Evolutionary conservation across 2,113 vertebrate genomes (phyloP), one percentile per base, ranked within the genome.

Genomic region (Leuciscus idus): DNA sequence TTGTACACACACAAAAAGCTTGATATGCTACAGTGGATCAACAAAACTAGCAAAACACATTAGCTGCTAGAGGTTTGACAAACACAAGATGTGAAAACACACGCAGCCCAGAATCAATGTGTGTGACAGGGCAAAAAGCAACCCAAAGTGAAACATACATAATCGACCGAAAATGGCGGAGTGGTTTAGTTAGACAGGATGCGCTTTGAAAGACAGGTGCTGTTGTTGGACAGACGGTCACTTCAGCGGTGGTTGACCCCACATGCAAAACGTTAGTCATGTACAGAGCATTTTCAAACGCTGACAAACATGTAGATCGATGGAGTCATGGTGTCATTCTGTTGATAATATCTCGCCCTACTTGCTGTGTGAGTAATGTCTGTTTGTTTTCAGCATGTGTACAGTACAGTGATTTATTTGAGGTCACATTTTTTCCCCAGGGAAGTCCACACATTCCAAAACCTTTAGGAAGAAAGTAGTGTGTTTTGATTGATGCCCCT

Each of bases 1-100:
- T 87, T 87, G 85, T 87, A 88, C 87, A 90, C 74, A 87, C 85
- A 81, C 85, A 66, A 74, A 87, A 87, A 61, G 28, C 46, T 78
- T 19, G 28, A 30, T 36, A 7, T 30, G 28, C 64, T 52, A 36
- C 26, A 70, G 59, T 66, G 80, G 61, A 82, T 64, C 36, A 66
- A 21, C 62, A 82, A 70, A 48, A 36, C 23, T 64, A 43, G 66
- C 66, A 43, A 83, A 13, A 50, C 80, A 82, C n/a, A 52, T 62
- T 64, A 62, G 62, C 80, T 30, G 46, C 62, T 57, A 87, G 74
- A 78, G 73, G 48, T 59, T 70, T 11, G 85, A 89, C 85, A 80
- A 70, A 81, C 75, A 86, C 81, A 87, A 57, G 77, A 80, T 79
- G 75, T 72, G 81, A 50, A 88, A 74, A 88, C 48, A 88, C 73